Evolutionary conservation across 1,140 invertebrate genomes (phyloP), one percentile per base, ranked within the genome.

Genomic region (Drosophila aff.): DNA sequence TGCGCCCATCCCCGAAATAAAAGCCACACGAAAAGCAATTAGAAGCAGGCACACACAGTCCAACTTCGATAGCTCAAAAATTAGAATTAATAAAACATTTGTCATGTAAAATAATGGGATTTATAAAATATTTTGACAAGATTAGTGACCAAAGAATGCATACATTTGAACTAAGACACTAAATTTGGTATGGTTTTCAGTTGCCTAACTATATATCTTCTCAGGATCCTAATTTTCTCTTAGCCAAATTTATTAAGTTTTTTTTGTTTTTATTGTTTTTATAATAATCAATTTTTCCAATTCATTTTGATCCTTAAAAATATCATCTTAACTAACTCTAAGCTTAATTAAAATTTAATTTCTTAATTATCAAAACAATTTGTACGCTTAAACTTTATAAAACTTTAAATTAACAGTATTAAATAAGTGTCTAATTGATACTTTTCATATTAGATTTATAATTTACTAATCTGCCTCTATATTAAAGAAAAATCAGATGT

Each of bases 21-120:
- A 82, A 65, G 67, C 44, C 49, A 59, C 83, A 87, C 83, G 82
- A 83, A 83, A 89, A 74, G 85, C 75, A 89, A 89, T 89, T 89
- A 89, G 85, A 77, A 79, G 81, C 81, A 58, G 82, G 84, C 84
- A 84, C 80, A 89, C 46, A 89, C 46, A 65, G 59, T 68, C 40
- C 6, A 57, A 57, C 67, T 26, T 69, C 49, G 64, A 50, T 68
- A 57, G 46, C 9, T 44, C 13, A n/a, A 43, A n/a, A 44, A 26
- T 9, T 8, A 8, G 13, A 40, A 40, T 8, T 16, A 40, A 18
- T 28, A n/a, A 43, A 59, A 23, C 53, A 55, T 23, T 8, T 55
- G 53, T 31, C 33, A 38, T 23, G 36, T 26, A n/a, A 40, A 55
- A 55, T 55, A 55, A 55, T 40, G 18, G 21, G 36, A 40, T 6